Percentiles rank a stretch among this genome's conserved stretches.
These are phyloP conservation scores for Agrypnus murinus DNA, from an alignment of 2,888 invertebrate species.

Conservation along the genomic window DNA sequence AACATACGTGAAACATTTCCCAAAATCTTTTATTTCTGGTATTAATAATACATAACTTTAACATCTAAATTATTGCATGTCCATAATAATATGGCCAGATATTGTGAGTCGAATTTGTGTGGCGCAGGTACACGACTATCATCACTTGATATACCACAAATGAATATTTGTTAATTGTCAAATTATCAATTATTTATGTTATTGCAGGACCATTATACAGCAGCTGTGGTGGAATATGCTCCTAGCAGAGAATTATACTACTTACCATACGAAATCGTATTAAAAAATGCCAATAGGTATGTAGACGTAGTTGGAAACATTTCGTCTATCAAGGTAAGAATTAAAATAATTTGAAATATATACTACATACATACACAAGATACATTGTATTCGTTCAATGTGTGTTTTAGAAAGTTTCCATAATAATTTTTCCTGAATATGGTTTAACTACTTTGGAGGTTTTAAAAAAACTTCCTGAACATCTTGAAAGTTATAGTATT, in stretches of 20 bases:
- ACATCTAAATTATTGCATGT: no score
- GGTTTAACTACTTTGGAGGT: conserved; percentile 57
- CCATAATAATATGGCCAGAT: no score
- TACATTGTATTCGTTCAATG: no score
- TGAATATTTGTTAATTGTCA: background rate
- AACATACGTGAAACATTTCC: no score
- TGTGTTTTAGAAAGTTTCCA: conserved; percentile 75
- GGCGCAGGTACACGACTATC: background rate
- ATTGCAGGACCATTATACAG: no score
- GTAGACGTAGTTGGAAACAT: conserved; percentile 47
- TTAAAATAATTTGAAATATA: no score
- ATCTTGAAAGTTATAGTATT: conserved; percentile 11
- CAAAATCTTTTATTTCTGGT: no score
- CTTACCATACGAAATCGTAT: background rate
- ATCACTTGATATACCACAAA: background rate
- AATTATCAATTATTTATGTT: conserved; percentile 58
- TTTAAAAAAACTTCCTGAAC: conserved; percentile 48
- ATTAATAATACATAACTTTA: background rate
- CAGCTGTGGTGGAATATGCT: conserved; percentile 57
- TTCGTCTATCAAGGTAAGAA: conserved; percentile 35
- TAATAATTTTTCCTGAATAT: conserved; percentile 86
- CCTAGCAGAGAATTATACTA: conserved; percentile 8
- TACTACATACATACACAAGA: no score
- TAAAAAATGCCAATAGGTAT: conserved; percentile 48
- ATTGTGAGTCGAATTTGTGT: background rate